Conservation (phyloP, 1,140 invertebrate genomes). For the Vollenhovia emeryi region DNA sequence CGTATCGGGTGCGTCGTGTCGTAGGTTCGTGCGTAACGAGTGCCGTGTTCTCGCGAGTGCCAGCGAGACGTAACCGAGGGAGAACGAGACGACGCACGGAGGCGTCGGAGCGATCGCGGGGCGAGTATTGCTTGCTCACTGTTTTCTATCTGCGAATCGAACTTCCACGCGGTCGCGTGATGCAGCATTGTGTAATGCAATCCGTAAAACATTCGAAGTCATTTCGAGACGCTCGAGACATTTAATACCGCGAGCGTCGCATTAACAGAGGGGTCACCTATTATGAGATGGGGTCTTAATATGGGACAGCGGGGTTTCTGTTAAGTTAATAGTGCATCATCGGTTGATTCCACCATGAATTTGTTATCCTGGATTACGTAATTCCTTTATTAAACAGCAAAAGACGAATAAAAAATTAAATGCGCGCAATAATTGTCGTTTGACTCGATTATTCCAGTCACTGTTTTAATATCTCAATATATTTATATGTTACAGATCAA, state of each 20-base stretch:
- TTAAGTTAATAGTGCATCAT: too few species aligned
- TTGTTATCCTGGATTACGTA: too few species aligned
- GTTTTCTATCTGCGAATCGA: not conserved
- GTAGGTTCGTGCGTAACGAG: not conserved
- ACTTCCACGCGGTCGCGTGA: not conserved
- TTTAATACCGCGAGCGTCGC: too few species aligned
- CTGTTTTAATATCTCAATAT: not conserved
- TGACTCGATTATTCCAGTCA: not conserved
- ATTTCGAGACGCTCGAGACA: not conserved
- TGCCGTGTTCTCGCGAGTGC: not conserved
- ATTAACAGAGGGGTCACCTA: too few species aligned
- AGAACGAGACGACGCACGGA: not conserved
- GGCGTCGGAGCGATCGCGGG: not conserved
- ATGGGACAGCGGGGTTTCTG: too few species aligned
- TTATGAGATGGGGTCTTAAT: too few species aligned
- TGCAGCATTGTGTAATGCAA: not conserved
- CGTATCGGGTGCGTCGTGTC: not conserved
- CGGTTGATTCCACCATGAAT: too few species aligned
- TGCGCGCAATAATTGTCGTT: not conserved
- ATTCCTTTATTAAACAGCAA: not conserved
- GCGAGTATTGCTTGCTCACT: not conserved
- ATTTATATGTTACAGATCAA: conserved; percentile 1
- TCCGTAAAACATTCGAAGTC: not conserved
- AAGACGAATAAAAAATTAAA: not conserved
- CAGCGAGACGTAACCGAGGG: too few species aligned